Base-by-base conservation (phyloP, 2,888 invertebrate species). In the Piscicola geometra region DNA sequence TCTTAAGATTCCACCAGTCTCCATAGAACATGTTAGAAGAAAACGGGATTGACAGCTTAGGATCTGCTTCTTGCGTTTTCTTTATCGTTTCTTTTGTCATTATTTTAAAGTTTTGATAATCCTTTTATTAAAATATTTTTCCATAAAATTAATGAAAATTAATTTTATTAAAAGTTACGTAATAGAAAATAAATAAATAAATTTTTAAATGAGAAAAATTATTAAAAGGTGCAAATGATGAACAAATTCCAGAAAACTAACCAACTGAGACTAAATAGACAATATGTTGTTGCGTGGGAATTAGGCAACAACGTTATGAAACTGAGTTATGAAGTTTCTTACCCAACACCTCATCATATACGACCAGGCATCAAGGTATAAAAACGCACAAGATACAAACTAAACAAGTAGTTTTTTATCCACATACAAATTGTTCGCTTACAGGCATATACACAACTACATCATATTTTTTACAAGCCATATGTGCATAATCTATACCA, bases 261-360 rank as follows among this genome's bases (percentile, higher is more conserved):
- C 60, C 21, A 56, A 56, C 15, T 5, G 60, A 21, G 60, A 56
- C 9, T 56, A 56, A 25, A 25, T 56, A 56, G 60, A 3, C n/a
- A 56, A 56, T 56, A 15, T 56, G 9, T 56, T 56, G 60, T 56
- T 56, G n/a, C 60, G 60, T 56, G 60, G 60, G 60, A n/a, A 21
- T 56, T 56, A 56, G 60, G 60, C 60, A 56, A 56, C 60, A 21
- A 3, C 3, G 60, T 56, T 56, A 56, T 56, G 60, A 56, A 56
- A 56, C 41, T 5, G 60, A 56, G 60, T 56, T 56, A 56, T 56
- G 60, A 56, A 56, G n/a, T 25, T 56, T 25, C 25, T 25, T 56
- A 25, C 15, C 41, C 41, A 41, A 41, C 41, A 9, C 41, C 60
- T 56, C 5, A 18, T 56, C 60, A 18, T 56, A 56, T 56, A 56